Conservation (phyloP, 2,113 vertebrate genomes). For the Ovibos moschatus region DNA sequence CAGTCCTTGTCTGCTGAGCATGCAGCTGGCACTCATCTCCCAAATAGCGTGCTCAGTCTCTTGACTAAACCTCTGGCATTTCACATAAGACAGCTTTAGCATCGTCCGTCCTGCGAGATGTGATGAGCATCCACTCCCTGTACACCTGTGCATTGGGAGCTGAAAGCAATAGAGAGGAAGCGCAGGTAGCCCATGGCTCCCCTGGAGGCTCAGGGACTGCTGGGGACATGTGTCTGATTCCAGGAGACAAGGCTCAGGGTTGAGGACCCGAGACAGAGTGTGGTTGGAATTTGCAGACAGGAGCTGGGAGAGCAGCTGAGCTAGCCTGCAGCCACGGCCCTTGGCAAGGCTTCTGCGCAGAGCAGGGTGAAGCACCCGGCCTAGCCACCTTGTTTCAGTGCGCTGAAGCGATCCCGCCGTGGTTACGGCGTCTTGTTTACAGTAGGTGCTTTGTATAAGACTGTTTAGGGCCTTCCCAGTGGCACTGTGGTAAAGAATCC, state of each 20-base stretch:
- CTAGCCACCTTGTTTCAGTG: not conserved
- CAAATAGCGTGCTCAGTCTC: not conserved
- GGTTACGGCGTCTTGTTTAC: not conserved
- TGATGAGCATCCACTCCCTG: not conserved
- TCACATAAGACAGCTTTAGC: not conserved
- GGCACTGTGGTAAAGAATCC: not conserved
- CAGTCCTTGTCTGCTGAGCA: not conserved
- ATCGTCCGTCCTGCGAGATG: not conserved
- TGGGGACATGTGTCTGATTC: not conserved
- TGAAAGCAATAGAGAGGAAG: not conserved
- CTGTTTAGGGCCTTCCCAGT: not conserved
- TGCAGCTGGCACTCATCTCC: not conserved
- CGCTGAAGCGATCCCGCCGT: not conserved
- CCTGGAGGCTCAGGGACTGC: not conserved
- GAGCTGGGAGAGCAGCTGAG: not conserved
- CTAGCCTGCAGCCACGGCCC: not conserved
- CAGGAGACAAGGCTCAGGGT: not conserved
- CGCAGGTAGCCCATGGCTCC: not conserved
- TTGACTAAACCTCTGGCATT: not conserved
- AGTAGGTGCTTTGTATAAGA: not conserved
- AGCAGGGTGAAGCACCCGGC: not conserved
- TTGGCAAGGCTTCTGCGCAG: not conserved
- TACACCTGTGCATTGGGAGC: not conserved
- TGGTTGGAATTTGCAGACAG: not conserved
- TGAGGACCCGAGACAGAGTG: not conserved